Evolutionary conservation across 2,113 vertebrate genomes (phyloP).

Genomic region (Tupaia chinensis): DNA sequence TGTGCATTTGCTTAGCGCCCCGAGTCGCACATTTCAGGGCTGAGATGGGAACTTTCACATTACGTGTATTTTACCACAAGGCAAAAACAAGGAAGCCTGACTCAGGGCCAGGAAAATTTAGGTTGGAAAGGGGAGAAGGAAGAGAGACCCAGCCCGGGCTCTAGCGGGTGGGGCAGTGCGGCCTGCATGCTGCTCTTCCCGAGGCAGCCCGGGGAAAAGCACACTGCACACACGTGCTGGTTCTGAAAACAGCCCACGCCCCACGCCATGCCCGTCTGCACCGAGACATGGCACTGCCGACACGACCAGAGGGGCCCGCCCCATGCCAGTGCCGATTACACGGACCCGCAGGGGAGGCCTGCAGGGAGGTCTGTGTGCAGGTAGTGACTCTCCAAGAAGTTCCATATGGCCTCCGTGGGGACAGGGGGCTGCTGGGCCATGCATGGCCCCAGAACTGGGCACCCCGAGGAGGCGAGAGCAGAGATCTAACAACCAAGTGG

Average conservation of each 20-base stretch:
- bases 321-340: too few species aligned
- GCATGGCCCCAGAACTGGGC: fast-evolving
- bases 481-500: fast-evolving
- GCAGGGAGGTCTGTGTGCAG: fast-evolving
- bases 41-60: fast-evolving
- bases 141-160: fast-evolving
- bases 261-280: too few species aligned
- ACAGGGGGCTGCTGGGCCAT: fast-evolving
- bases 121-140: fast-evolving
- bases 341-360: too few species aligned
- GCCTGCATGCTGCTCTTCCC: too few species aligned
- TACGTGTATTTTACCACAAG: too few species aligned
- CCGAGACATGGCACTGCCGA: too few species aligned
- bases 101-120: fast-evolving
- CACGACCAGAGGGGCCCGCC: too few species aligned
- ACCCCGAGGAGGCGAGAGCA: fast-evolving
- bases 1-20: fast-evolving
- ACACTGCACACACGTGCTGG: too few species aligned
- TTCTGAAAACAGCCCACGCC: too few species aligned
- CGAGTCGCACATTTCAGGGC: fast-evolving
- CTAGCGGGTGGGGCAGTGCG: fast-evolving
- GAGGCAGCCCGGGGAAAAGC: too few species aligned
- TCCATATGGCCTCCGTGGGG: fast-evolving
- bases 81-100: background rate
- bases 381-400: background rate